These are phyloP conservation scores for Pinna nobilis DNA, from an alignment of 1,140 invertebrate genomes.

Conservation along the genomic window DNA sequence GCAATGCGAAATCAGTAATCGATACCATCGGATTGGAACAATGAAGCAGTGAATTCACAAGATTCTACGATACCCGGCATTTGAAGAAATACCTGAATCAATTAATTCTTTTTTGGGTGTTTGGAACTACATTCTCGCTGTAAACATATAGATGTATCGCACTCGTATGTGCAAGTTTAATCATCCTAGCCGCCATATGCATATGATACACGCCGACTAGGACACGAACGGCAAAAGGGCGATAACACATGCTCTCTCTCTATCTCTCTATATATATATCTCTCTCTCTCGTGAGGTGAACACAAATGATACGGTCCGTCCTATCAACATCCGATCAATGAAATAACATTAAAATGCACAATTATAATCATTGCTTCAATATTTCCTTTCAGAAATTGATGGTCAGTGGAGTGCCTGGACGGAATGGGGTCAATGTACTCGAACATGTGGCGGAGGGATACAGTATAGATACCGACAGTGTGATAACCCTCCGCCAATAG, in stretches of 20 bases:
- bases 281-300: not conserved
- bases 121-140: not conserved
- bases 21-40: too few relatives aligned
- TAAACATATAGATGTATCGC: not conserved
- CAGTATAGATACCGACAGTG: constrained; percentile 61
- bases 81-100: too few relatives aligned
- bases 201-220: too few relatives aligned
- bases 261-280: not conserved
- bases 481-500: constrained; percentile 67
- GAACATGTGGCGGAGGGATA: constrained; percentile 60
- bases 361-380: not conserved
- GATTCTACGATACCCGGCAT: too few relatives aligned
- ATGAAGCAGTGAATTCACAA: too few relatives aligned
- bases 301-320: not conserved
- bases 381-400: constrained; percentile 50
- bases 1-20: too few relatives aligned
- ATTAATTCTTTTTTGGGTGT: too few relatives aligned
- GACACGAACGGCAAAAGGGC: too few relatives aligned
- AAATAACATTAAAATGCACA: not conserved
- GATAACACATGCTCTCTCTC: too few relatives aligned
- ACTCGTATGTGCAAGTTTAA: too few relatives aligned
- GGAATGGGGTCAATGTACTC: constrained; percentile 57
- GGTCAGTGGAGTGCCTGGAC: constrained; percentile 65
- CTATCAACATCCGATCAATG: not conserved
- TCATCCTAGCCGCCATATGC: too few relatives aligned